Conservation (phyloP, 30 jellyfish, hydroid and myxozoan genomes). For the Chrysaora quinquecirrha region DNA sequence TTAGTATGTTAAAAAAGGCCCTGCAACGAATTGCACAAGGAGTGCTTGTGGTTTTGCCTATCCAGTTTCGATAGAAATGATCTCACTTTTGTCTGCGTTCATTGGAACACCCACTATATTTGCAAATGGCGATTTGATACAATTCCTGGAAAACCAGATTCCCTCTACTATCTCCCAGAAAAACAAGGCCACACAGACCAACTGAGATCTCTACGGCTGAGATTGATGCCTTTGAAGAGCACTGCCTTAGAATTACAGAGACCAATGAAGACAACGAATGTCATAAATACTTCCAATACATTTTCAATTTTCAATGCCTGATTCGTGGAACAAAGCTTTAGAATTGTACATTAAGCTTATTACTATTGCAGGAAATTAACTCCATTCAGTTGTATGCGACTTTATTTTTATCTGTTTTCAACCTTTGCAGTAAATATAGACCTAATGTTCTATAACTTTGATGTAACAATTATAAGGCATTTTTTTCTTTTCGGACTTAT, state of each 20-base stretch:
- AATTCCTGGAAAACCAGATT: not conserved
- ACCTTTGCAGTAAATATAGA: too few relatives aligned
- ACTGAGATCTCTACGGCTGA: too few relatives aligned
- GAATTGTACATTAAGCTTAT: not conserved
- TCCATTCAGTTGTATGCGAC: too few relatives aligned
- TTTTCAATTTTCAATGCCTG: not conserved
- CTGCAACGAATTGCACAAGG: not conserved
- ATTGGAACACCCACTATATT: not conserved
- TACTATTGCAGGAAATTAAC: too few relatives aligned
- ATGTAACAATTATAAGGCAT: too few relatives aligned
- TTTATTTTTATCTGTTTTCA: too few relatives aligned
- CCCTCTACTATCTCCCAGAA: not conserved
- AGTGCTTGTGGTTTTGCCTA: not conserved
- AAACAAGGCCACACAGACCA: not conserved
- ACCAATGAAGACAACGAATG: too few relatives aligned
- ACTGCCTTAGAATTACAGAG: too few relatives aligned
- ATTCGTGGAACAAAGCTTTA: not conserved
- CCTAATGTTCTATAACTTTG: too few relatives aligned
- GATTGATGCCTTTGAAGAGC: too few relatives aligned
- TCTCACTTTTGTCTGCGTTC: not conserved
- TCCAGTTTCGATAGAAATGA: not conserved
- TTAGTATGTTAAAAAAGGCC: conserved; percentile 38
- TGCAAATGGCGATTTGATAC: not conserved
- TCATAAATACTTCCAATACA: not conserved
- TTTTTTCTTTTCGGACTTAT: too few relatives aligned